Evolutionary conservation across 2,797 vertebrate genomes (phyloP).

Genomic region (Pyrocephalus nanus): DNA sequence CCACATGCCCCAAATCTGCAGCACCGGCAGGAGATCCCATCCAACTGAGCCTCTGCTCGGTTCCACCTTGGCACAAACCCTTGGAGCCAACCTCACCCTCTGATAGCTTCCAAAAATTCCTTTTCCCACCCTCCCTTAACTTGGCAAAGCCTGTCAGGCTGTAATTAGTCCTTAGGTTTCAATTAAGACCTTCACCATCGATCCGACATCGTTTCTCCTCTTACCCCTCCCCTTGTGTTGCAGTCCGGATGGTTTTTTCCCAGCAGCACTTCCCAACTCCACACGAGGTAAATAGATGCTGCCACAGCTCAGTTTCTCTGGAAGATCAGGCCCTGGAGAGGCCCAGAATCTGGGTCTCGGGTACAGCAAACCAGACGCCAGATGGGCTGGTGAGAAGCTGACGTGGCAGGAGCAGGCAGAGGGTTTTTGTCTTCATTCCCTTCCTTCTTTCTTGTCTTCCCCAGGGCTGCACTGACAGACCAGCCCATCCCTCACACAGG

Average conservation of each 20-base stretch:
- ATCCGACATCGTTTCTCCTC: background rate
- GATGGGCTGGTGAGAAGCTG: constrained; percentile 14
- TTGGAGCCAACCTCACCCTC: background rate
- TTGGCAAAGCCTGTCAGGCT: background rate
- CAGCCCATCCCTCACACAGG: background rate
- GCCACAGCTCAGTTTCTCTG: background rate
- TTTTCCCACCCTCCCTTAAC: background rate
- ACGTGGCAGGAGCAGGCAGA: background rate
- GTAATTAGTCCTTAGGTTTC: background rate
- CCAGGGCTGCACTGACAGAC: background rate
- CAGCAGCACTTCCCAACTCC: background rate
- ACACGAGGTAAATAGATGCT: background rate
- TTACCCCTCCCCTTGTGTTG: background rate
- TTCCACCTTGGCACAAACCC: background rate
- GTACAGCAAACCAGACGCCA: background rate
- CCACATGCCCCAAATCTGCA: background rate
- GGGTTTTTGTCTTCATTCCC: background rate
- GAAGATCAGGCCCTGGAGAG: background rate
- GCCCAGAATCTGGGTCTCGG: background rate
- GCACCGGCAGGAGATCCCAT: background rate
- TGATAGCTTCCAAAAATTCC: background rate
- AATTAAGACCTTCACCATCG: background rate
- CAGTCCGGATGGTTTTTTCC: background rate
- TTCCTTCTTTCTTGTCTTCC: background rate
- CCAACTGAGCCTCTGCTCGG: background rate